Conservation (phyloP, 2,113 vertebrate species). For the Vombatus ursinus region DNA sequence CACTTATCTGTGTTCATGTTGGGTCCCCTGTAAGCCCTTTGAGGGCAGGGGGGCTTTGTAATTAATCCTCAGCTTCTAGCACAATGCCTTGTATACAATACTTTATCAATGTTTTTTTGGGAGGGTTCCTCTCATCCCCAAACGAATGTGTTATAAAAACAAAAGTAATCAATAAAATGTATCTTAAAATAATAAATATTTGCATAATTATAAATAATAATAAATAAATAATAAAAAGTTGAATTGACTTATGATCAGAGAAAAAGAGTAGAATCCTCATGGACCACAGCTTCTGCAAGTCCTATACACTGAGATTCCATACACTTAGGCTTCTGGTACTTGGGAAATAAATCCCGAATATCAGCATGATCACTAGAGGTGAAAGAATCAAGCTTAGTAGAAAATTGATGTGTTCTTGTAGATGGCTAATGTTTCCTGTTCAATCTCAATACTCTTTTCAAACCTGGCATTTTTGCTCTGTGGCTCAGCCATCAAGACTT, state of each 20-base stretch:
- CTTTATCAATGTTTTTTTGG: background rate
- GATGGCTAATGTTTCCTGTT: slow-evolving; percentile 16
- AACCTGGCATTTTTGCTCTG: slow-evolving; percentile 48
- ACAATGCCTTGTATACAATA: background rate
- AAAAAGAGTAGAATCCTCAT: background rate
- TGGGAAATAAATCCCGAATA: background rate
- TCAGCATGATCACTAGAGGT: background rate
- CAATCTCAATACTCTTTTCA: slow-evolving; percentile 17
- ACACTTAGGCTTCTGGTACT: background rate
- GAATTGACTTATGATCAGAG: background rate
- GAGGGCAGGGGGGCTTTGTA: background rate
- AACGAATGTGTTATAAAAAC: background rate
- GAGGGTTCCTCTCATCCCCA: background rate
- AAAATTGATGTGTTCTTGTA: slow-evolving; percentile 21
- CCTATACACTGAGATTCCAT: background rate
- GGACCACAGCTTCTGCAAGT: background rate
- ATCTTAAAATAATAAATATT: background rate
- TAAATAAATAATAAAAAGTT: background rate
- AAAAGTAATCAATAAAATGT: background rate
- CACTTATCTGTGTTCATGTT: background rate
- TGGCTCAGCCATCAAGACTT: slow-evolving; percentile 36
- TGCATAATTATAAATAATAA: background rate
- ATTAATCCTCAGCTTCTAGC: background rate
- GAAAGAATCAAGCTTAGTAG: slow-evolving; percentile 7
- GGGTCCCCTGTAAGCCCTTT: background rate